Evolutionary conservation across 2,888 invertebrate genomes (phyloP).

Genomic region (Chloromyia formosa): DNA sequence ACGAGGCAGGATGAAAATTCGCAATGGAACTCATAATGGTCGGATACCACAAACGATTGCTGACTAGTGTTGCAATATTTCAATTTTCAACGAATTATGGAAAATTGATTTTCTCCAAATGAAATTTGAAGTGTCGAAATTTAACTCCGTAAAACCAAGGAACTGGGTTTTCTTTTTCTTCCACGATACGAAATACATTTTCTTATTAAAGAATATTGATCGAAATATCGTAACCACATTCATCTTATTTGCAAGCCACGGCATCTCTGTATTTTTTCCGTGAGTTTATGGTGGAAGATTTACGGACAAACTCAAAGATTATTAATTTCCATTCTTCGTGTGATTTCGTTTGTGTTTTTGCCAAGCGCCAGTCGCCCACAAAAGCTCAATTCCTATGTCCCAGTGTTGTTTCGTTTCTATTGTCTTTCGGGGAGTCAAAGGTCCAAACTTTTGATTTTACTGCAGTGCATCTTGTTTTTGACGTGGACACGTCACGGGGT

Average conservation of each 20-base stretch:
- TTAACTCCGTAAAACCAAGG: background rate
- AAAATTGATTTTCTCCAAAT: background rate
- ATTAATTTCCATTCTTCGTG: constrained; percentile 17
- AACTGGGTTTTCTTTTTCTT: background rate
- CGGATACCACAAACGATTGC: background rate
- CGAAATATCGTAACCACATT: background rate
- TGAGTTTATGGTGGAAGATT: background rate
- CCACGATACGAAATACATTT: too few relatives aligned
- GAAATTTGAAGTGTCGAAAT: background rate
- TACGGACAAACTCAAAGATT: background rate
- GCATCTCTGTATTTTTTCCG: too few relatives aligned
- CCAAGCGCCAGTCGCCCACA: background rate
- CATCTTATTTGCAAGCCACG: background rate
- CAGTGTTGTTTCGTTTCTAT: background rate
- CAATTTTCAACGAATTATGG: too few relatives aligned
- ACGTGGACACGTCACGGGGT: too few relatives aligned
- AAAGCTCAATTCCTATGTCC: background rate
- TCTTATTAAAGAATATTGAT: background rate
- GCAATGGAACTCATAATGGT: background rate
- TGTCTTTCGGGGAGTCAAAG: background rate
- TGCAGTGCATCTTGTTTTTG: too few relatives aligned
- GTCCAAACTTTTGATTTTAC: background rate
- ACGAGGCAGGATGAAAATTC: constrained; percentile 6
- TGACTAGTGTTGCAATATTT: background rate
- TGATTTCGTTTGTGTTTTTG: background rate